A percentile compares a stretch with the other conserved stretches of the same genome.
Evolutionary conservation across 2,113 vertebrate genomes (phyloP).

Genomic region (Anarrhichthys ocellatus): DNA sequence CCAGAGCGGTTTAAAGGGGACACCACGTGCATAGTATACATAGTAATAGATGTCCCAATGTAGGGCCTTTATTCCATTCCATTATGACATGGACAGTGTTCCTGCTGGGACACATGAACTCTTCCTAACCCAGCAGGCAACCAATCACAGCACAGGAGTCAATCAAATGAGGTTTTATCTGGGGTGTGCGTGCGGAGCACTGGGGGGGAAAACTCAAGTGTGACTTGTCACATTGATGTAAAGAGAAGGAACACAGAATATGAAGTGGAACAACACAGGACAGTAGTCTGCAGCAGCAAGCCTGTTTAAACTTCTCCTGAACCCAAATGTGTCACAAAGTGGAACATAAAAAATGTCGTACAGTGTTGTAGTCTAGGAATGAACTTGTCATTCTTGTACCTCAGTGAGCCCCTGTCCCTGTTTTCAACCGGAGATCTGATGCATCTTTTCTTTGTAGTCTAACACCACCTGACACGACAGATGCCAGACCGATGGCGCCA

Average conservation of each 20-base stretch:
- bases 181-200: not conserved
- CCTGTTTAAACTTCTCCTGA: constrained; percentile 37
- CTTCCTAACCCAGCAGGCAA: constrained; percentile 38
- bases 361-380: not conserved
- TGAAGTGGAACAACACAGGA: constrained; percentile 22
- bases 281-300: constrained; percentile 9
- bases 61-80: not conserved
- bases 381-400: constrained; percentile 8
- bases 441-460: not conserved
- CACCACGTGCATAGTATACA: constrained; percentile 2
- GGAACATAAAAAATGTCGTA: not conserved
- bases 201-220: not conserved
- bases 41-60: not conserved
- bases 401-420: constrained; percentile 1
- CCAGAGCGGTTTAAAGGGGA: constrained; percentile 7
- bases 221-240: constrained; percentile 39
- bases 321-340: constrained; percentile 16
- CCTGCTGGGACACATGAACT: constrained; percentile 40
- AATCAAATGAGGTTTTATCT: constrained; percentile 14
- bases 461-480: not conserved
- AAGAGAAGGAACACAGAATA: not conserved
- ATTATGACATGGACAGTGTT: constrained; percentile 22
- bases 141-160: constrained; percentile 26
- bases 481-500: not conserved
- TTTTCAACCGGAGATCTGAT: constrained; percentile 13